These are phyloP conservation scores for Peromyscus maniculatus DNA, from an alignment of 2,113 vertebrate species.

Conservation along the genomic window DNA sequence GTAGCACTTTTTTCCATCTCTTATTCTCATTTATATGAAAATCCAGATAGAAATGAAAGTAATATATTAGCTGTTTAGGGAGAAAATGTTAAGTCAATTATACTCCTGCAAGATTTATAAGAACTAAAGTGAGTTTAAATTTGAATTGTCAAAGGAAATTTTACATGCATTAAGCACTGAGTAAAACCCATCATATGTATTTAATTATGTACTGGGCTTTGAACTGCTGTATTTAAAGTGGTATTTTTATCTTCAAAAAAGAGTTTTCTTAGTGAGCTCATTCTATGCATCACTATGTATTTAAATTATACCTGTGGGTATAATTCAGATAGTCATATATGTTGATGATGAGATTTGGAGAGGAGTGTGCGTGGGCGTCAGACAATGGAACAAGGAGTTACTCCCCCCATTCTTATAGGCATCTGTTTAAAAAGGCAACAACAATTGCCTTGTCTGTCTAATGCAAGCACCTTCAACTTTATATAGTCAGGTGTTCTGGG, in stretches of 20 bases:
- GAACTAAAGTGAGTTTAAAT: constrained; percentile 90
- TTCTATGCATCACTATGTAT: constrained; percentile 60
- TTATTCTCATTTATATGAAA: constrained; percentile 86
- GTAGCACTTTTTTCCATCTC: constrained; percentile 76
- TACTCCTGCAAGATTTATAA: constrained; percentile 90
- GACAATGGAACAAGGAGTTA: not conserved
- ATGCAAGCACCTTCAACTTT: constrained; percentile 4
- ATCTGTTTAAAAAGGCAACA: not conserved
- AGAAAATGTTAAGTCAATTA: constrained; percentile 88
- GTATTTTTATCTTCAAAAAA: constrained; percentile 54
- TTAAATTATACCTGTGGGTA: constrained; percentile 66
- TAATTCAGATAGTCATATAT: constrained; percentile 36
- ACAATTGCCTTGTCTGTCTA: not conserved
- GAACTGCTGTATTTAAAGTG: constrained; percentile 79
- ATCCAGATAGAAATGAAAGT: constrained; percentile 85
- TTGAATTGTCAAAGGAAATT: constrained; percentile 91
- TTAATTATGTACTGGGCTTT: constrained; percentile 89
- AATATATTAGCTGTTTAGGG: constrained; percentile 85
- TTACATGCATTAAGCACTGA: constrained; percentile 87
- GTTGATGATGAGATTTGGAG: constrained; percentile 56
- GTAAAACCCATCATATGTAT: constrained; percentile 87
- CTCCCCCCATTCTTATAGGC: not conserved
- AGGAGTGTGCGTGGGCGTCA: not conserved
- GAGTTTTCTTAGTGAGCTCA: constrained; percentile 61
- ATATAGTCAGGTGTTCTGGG: not conserved